These are phyloP conservation scores for Ochropacha duplaris DNA, from an alignment of 2,888 invertebrate genomes.

Conservation along the genomic window DNA sequence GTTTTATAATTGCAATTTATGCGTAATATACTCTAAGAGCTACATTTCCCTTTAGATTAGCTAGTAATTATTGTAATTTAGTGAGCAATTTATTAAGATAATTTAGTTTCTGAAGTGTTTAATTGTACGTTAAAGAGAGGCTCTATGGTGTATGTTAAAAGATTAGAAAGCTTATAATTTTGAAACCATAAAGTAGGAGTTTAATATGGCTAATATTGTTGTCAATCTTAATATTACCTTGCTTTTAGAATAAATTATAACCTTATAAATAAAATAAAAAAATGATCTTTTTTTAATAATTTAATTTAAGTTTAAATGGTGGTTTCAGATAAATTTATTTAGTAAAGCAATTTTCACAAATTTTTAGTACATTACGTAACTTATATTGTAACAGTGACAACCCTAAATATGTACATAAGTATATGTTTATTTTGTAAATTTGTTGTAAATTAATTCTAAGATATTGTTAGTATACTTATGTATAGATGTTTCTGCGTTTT, in stretches of 20 bases:
- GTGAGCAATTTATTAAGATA: constrained; percentile 17
- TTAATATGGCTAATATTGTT: not conserved
- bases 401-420: too few relatives aligned
- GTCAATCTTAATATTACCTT: not conserved
- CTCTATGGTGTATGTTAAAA: constrained; percentile 7
- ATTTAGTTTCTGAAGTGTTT: constrained; percentile 25
- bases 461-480: too few relatives aligned
- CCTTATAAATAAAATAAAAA: too few relatives aligned
- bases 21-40: constrained; percentile 12
- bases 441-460: too few relatives aligned
- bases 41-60: constrained; percentile 14
- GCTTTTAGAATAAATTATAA: not conserved
- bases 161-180: not conserved
- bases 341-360: too few relatives aligned
- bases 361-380: too few relatives aligned
- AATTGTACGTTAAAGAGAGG: constrained; percentile 21
- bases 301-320: too few relatives aligned
- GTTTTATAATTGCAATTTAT: constrained; percentile 53
- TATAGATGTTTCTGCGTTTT: too few relatives aligned
- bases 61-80: constrained; percentile 30
- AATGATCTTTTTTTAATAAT: too few relatives aligned
- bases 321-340: too few relatives aligned
- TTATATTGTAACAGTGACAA: too few relatives aligned
- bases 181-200: not conserved
- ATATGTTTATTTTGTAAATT: too few relatives aligned